Conservation (phyloP, 53 echinoderm and acorn worm species). For the Actinopyga echinites region DNA sequence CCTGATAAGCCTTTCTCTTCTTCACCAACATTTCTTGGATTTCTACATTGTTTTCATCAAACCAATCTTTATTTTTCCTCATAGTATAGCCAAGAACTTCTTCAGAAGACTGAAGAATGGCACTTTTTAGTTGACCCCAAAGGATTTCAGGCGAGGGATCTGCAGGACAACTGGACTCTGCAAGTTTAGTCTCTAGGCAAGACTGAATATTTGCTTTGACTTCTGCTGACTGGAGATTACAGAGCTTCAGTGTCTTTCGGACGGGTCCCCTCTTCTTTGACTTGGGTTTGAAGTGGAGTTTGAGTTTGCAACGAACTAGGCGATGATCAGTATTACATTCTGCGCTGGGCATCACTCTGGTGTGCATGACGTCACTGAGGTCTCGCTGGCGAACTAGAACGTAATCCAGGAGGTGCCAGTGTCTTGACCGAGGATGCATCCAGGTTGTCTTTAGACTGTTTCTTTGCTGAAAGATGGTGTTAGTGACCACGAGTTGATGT, state of each 20-base stretch:
- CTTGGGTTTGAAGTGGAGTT: slow-evolving; percentile 1
- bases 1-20: slow-evolving; percentile 42
- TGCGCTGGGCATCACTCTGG: slow-evolving; percentile 51
- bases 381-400: slow-evolving; percentile 22
- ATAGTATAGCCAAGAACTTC: neutral
- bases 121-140: neutral
- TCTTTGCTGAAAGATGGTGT: slow-evolving; percentile 60
- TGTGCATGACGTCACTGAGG: slow-evolving; percentile 21
- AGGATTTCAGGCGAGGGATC: too few species aligned
- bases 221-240: neutral
- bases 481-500: neutral
- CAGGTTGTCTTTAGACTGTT: slow-evolving; percentile 40
- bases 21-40: slow-evolving; percentile 43
- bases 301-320: slow-evolving; percentile 8
- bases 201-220: too few species aligned
- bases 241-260: slow-evolving; percentile 3
- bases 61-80: slow-evolving; percentile 10
- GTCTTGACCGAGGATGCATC: slow-evolving; percentile 47
- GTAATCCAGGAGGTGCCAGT: slow-evolving; percentile 51
- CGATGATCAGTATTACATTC: slow-evolving; percentile 29
- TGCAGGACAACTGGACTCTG: too few species aligned
- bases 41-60: slow-evolving; percentile 24
- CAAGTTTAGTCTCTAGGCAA: too few species aligned
- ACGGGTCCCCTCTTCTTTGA: slow-evolving; percentile 7
- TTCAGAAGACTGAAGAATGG: neutral